Evolutionary conservation across 1,140 invertebrate genomes (phyloP).

Genomic region (Penaeus vannamei): DNA sequence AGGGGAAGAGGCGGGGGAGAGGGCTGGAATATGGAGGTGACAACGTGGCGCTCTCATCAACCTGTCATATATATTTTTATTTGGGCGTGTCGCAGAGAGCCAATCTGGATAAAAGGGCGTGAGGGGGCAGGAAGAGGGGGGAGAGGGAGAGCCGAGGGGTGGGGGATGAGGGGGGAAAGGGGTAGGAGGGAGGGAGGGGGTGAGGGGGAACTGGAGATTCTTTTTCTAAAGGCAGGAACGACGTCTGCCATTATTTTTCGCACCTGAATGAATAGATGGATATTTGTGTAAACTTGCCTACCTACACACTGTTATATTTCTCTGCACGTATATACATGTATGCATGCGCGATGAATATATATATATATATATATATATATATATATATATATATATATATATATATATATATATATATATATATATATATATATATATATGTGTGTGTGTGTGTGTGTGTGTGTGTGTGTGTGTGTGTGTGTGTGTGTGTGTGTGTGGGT

Average conservation of each 20-base stretch:
- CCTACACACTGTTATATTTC: conserved; percentile 18
- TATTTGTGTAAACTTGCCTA: not conserved
- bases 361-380: conserved; percentile 32
- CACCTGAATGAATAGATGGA: too few relatives aligned
- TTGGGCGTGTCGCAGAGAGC: conserved; percentile 59
- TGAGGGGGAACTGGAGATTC: not conserved
- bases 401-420: not conserved
- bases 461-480: not conserved
- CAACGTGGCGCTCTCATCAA: conserved; percentile 57
- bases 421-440: not conserved
- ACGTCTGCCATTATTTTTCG: conserved; percentile 9
- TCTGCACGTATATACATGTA: conserved; percentile 11
- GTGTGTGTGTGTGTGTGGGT: not conserved
- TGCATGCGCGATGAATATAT: not conserved
- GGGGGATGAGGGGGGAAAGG: conserved; percentile 18
- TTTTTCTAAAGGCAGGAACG: conserved; percentile 5
- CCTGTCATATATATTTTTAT: conserved; percentile 64
- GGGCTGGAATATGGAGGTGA: conserved; percentile 50
- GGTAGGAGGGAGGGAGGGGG: not conserved
- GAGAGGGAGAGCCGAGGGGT: not conserved
- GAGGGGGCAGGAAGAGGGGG: conserved; percentile 31
- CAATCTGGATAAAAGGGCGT: conserved; percentile 60
- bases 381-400: conserved; percentile 30
- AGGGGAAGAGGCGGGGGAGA: not conserved
- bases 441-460: not conserved